Conservation (phyloP, 2,888 invertebrate genomes). For the Plemyria rubiginata region DNA sequence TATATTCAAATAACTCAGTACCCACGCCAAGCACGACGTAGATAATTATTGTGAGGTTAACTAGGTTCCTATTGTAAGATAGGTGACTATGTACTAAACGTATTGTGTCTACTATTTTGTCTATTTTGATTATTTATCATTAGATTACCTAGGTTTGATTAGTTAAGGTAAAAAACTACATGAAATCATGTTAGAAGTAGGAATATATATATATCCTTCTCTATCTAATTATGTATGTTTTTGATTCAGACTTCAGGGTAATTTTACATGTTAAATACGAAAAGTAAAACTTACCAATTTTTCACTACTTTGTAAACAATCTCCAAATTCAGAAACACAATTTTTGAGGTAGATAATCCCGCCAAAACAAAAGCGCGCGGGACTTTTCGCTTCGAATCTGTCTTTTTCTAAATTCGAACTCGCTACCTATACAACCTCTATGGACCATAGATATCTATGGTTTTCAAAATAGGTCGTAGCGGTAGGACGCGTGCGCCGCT, state of each 20-base stretch:
- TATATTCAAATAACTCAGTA: no score
- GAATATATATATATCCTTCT: no score
- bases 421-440: conserved; percentile 72
- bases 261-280: neutral
- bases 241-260: no score
- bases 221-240: no score
- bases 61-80: neutral
- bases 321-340: conserved; percentile 42
- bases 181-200: no score
- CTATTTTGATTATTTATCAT: no score
- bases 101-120: no score
- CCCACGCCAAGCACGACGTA: no score
- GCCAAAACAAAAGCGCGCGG: conserved; percentile 62
- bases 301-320: conserved; percentile 48
- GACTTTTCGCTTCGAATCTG: conserved; percentile 47
- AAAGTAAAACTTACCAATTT: conserved; percentile 52
- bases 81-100: neutral
- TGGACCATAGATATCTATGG: conserved; percentile 24
- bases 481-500: conserved; percentile 73
- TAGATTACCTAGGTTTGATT: no score
- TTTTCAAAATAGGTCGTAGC: conserved; percentile 69
- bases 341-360: conserved; percentile 37
- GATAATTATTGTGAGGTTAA: no score
- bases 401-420: conserved; percentile 59
- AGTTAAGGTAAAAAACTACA: no score